Evolutionary conservation across 2,888 invertebrate species (phyloP).

Genomic region (Leptinotarsa juncta): DNA sequence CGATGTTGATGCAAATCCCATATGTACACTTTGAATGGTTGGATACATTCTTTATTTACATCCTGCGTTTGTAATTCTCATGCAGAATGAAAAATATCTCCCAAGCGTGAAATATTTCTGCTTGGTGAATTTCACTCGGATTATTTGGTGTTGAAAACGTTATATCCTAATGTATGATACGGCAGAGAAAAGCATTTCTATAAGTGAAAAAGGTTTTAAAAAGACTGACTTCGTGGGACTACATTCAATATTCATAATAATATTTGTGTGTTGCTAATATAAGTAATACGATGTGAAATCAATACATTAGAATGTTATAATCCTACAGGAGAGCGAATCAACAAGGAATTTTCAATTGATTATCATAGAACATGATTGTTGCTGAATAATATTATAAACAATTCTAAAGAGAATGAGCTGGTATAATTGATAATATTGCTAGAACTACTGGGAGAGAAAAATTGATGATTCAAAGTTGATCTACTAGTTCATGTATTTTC

Average conservation of each 20-base stretch:
- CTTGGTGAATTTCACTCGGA: slow-evolving; percentile 1
- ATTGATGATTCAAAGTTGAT: too few species aligned
- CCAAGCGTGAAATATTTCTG: slow-evolving; percentile 8
- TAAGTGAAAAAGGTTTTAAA: background rate
- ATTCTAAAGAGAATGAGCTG: too few species aligned
- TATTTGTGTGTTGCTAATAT: background rate
- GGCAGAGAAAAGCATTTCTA: background rate
- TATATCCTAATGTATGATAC: background rate
- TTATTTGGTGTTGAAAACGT: background rate
- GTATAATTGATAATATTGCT: too few species aligned
- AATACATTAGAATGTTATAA: too few species aligned
- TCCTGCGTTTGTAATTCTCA: slow-evolving; percentile 9
- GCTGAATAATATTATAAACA: too few species aligned
- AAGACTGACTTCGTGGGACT: background rate
- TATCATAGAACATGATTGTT: too few species aligned
- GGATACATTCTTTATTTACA: slow-evolving; percentile 3
- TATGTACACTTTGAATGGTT: slow-evolving; percentile 14
- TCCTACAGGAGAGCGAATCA: too few species aligned
- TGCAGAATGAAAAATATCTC: slow-evolving; percentile 5
- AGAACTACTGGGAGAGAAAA: too few species aligned
- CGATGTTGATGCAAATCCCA: slow-evolving; percentile 14
- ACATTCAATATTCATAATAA: background rate
- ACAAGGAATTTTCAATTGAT: too few species aligned
- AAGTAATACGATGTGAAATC: too few species aligned
- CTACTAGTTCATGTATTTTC: too few species aligned